These are phyloP conservation scores for Rhinolophus sinicus DNA, from an alignment of 2,113 vertebrate species.

Conservation along the genomic window DNA sequence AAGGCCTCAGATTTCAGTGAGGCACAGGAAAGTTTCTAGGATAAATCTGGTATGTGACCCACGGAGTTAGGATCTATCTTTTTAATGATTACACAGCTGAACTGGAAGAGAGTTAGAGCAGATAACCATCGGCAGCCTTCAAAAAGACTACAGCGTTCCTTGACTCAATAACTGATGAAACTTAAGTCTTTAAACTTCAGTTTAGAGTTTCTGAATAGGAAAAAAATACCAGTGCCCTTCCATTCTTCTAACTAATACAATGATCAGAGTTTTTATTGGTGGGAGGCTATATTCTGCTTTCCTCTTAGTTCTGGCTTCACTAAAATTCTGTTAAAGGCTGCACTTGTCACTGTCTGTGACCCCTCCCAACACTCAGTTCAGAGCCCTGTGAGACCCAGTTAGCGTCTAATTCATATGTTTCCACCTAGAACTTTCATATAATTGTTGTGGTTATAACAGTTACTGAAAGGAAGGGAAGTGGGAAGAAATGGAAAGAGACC, in stretches of 20 bases:
- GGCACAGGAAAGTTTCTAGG: not conserved
- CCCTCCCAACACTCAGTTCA: not conserved
- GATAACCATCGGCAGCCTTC: not conserved
- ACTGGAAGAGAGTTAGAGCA: not conserved
- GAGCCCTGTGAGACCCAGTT: not conserved
- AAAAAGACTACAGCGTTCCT: not conserved
- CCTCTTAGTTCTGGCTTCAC: not conserved
- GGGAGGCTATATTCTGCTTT: not conserved
- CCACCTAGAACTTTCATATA: too few species aligned
- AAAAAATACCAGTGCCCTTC: not conserved
- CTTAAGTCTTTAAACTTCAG: not conserved
- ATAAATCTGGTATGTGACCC: not conserved
- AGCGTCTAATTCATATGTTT: not conserved
- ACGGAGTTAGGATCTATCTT: not conserved
- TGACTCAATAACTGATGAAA: not conserved
- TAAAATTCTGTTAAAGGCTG: not conserved
- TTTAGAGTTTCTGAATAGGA: not conserved
- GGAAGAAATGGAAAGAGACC: not conserved
- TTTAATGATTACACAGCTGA: not conserved
- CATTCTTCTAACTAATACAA: not conserved
- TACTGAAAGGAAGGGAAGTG: not conserved
- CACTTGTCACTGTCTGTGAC: not conserved
- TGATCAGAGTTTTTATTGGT: not conserved
- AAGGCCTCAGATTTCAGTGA: not conserved
- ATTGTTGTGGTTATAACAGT: not conserved